A percentile compares a stretch with the other conserved stretches of the same genome.
These are phyloP conservation scores for Metopolophium dirhodum DNA, from an alignment of 1,140 invertebrate genomes.

Conservation along the genomic window DNA sequence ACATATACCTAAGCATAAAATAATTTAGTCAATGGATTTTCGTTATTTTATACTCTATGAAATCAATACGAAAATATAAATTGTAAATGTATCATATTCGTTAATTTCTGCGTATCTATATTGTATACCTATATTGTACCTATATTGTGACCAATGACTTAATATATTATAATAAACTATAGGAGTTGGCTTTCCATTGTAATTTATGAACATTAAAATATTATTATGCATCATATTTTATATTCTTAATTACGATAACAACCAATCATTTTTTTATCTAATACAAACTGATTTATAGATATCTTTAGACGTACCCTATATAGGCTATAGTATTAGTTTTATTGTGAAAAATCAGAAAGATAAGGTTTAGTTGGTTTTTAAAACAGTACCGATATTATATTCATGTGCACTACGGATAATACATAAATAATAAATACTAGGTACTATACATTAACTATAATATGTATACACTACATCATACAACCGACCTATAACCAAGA, in stretches of 20 bases:
- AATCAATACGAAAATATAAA: background rate
- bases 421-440: background rate
- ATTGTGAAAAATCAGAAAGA: background rate
- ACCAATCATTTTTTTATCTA: constrained; percentile 5
- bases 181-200: background rate
- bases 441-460: background rate
- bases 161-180: background rate
- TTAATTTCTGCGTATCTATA: background rate
- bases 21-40: background rate
- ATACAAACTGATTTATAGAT: background rate
- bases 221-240: background rate
- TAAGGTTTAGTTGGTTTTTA: background rate
- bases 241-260: background rate
- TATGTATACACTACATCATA: background rate
- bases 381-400: background rate
- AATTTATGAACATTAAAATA: background rate
- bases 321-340: background rate
- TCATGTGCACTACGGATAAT: background rate
- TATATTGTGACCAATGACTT: background rate
- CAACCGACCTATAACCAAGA: background rate
- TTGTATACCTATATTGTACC: background rate
- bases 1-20: background rate
- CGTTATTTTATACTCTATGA: background rate
- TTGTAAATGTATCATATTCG: background rate
- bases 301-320: background rate